Evolutionary conservation across 2,888 invertebrate genomes (phyloP).

Genomic region (Achlya flavicornis): DNA sequence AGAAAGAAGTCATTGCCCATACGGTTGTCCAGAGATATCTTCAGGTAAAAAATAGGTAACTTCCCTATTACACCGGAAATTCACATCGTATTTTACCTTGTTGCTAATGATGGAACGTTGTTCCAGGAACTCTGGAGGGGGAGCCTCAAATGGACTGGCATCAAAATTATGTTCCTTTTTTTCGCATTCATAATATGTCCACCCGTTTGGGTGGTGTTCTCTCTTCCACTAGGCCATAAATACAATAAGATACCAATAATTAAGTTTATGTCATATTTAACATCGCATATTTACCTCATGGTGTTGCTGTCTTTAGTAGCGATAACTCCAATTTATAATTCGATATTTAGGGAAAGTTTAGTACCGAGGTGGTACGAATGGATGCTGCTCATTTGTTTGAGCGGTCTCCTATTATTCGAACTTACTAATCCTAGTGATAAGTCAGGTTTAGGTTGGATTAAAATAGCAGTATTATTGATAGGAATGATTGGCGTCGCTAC

Average conservation of each 20-base stretch:
- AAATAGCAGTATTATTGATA: constrained; percentile 92
- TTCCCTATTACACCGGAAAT: constrained; percentile 45
- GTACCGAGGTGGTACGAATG: constrained; percentile 98
- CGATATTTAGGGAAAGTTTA: constrained; percentile 90
- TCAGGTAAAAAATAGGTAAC: constrained; percentile 89
- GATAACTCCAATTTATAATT: constrained; percentile 92
- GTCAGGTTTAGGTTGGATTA: constrained; percentile 97
- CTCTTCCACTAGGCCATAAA: constrained; percentile 96
- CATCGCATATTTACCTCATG: constrained; percentile 99
- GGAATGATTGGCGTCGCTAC: constrained; percentile 95
- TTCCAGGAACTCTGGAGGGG: constrained; percentile 98
- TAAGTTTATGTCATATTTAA: constrained; percentile 99
- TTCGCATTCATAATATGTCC: constrained; percentile 96
- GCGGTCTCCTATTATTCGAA: constrained; percentile 97
- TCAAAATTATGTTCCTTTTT: constrained; percentile 96
- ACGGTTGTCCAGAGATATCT: constrained; percentile 98
- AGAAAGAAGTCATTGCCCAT: constrained; percentile 98
- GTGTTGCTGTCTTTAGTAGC: constrained; percentile 94
- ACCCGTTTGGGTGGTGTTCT: constrained; percentile 97
- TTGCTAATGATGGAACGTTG: constrained; percentile 28
- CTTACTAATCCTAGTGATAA: constrained; percentile 99
- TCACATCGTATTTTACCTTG: background rate
- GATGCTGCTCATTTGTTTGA: constrained; percentile 96
- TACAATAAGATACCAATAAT: constrained; percentile 99
- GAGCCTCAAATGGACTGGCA: constrained; percentile 97